Conservation (phyloP, 1,140 invertebrate genomes). For the Episyrphus balteatus region DNA sequence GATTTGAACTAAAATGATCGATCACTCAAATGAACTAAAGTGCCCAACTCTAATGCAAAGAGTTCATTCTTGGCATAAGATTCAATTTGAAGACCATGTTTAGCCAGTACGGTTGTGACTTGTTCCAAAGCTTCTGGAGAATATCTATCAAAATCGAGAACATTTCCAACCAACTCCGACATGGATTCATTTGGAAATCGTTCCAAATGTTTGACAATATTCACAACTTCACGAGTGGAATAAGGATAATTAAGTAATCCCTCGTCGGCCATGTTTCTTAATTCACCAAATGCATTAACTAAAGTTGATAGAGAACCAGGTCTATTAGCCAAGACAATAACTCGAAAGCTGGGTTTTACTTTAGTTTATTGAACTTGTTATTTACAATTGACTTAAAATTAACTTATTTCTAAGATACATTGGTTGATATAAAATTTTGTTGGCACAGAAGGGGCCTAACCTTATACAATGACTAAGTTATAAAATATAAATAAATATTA, state of each 20-base stretch:
- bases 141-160: too few relatives aligned
- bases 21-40: too few relatives aligned
- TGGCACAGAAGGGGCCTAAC: too few relatives aligned
- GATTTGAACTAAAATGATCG: too few relatives aligned
- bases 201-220: slow-evolving; percentile 78
- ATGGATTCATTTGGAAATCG: slow-evolving; percentile 81
- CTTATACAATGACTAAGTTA: too few relatives aligned
- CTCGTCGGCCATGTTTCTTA: slow-evolving; percentile 79
- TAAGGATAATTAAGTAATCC: slow-evolving; percentile 90
- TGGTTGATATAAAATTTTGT: too few relatives aligned
- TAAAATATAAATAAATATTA: too few relatives aligned
- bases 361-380: too few relatives aligned
- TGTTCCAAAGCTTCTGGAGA: slow-evolving; percentile 71
- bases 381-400: too few relatives aligned
- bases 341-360: slow-evolving; percentile 76
- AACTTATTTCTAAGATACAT: too few relatives aligned
- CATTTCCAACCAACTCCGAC: slow-evolving; percentile 66
- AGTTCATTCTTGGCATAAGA: slow-evolving; percentile 46
- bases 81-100: slow-evolving; percentile 72
- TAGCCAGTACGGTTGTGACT: slow-evolving; percentile 64
- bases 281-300: slow-evolving; percentile 74
- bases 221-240: slow-evolving; percentile 90
- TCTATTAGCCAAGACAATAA: slow-evolving; percentile 94
- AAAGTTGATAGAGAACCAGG: too few relatives aligned
- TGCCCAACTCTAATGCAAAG: too few relatives aligned